Evolutionary conservation across 2,797 vertebrate genomes (phyloP), one percentile per base, ranked within the genome.

Genomic region (Merluccius polli): DNA sequence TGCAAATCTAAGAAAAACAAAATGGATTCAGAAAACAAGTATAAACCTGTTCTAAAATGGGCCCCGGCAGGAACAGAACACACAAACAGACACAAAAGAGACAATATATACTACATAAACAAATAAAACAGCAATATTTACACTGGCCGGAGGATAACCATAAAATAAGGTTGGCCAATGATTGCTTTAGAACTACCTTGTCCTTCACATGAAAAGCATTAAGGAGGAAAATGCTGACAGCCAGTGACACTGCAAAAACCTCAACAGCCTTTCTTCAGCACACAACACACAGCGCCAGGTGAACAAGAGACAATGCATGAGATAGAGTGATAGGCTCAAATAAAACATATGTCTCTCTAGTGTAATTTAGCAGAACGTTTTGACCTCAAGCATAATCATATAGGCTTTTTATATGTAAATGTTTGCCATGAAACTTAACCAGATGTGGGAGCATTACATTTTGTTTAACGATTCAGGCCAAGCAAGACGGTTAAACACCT

Each of bases 141-240:
- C 2, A 18, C 33, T 48, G 18, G 18, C 44, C 44, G 21, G 16
- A 48, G 12, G 0, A 18, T 2, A n/a, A n/a, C 6, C 52, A 59
- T 59, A n/a, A n/a, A 59, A n/a, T 59, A 59, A 48, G 44, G 44
- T 18, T 48, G 52, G 21, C 4, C 21, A 8, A 59, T 24, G n/a
- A 32, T 5, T 48, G 68, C 30, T 10, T 24, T 68, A 7, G 74
- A 65, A 75, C 59, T 74, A 68, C 38, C 30, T 30, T 32, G n/a
- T 74, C 77, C 73, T 72, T 68, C 67, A 72, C 73, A 52, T 63
- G 41, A 44, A 44, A 13, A 15, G 15, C 12, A 48, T 41, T 41
- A 41, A 88, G 3, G 16, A 85, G 80, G 75, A 84, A 91, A 92
- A 71, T 4, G 92, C 92, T 93, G 92, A 94, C 84, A 24, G 71